These are phyloP conservation scores for Ciconia maguari DNA, from an alignment of 2,113 vertebrate genomes.

Conservation along the genomic window DNA sequence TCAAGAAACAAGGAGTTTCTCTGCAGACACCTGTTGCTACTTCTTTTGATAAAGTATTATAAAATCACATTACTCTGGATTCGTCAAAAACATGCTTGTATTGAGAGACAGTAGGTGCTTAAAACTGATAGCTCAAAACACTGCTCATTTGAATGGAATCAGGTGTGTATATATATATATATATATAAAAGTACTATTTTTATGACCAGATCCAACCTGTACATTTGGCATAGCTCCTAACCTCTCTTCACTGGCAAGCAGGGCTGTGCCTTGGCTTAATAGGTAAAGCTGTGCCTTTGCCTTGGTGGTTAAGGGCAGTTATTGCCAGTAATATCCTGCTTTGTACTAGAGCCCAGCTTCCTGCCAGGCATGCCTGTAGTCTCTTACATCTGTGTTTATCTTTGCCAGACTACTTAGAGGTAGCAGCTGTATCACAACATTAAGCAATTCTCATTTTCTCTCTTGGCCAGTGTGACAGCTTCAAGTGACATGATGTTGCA, in stretches of 20 bases:
- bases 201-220: not conserved
- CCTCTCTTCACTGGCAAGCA: not conserved
- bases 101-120: not conserved
- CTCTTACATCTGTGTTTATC: not conserved
- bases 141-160: not conserved
- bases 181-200: not conserved
- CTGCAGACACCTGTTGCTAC: not conserved
- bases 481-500: not conserved
- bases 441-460: not conserved
- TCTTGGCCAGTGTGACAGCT: not conserved
- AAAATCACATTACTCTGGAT: not conserved
- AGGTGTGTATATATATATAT: not conserved
- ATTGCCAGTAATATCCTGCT: not conserved
- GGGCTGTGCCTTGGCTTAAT: not conserved
- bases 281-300: not conserved
- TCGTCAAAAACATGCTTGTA: not conserved
- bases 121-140: not conserved
- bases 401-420: not conserved
- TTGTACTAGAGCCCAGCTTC: not conserved
- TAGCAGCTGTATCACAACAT: not conserved
- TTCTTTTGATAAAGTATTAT: not conserved
- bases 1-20: not conserved
- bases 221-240: not conserved
- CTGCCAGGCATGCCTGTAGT: not conserved
- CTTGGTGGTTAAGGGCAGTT: not conserved